Evolutionary conservation across 1,140 invertebrate genomes (phyloP).

Genomic region (Halesus radiatus): DNA sequence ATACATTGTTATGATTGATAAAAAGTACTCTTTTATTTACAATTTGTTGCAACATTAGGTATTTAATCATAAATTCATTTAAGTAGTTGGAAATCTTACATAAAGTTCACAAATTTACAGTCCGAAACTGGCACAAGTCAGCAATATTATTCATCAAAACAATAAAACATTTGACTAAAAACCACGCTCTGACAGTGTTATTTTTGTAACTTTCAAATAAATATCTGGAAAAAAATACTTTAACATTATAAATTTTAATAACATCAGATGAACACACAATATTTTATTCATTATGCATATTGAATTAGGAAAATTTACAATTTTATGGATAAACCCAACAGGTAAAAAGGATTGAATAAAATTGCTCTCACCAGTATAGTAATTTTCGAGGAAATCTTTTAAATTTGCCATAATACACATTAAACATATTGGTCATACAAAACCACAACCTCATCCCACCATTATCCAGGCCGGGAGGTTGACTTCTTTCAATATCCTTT

Average conservation of each 20-base stretch:
- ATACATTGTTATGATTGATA: slow-evolving; percentile 61
- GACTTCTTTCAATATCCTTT: too few species aligned
- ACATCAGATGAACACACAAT: slow-evolving; percentile 10
- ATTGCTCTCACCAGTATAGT: too few species aligned
- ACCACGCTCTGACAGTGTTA: background rate
- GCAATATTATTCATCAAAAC: slow-evolving; percentile 37
- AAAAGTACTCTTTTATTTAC: slow-evolving; percentile 72
- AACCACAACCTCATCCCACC: too few species aligned
- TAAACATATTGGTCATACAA: too few species aligned
- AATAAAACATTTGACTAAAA: slow-evolving; percentile 30
- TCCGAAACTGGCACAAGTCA: slow-evolving; percentile 56
- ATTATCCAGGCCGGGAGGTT: too few species aligned
- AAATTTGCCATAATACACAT: too few species aligned
- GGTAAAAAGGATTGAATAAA: too few species aligned
- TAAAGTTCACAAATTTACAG: slow-evolving; percentile 54
- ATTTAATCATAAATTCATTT: slow-evolving; percentile 56
- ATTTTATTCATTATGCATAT: background rate
- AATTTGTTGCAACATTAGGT: slow-evolving; percentile 71
- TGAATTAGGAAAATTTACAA: background rate
- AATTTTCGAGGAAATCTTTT: too few species aligned
- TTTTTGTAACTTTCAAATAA: slow-evolving; percentile 5
- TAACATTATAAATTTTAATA: slow-evolving; percentile 22
- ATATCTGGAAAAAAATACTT: slow-evolving; percentile 10
- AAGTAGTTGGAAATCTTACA: slow-evolving; percentile 55
- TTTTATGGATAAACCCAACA: background rate